Evolutionary conservation across 2,797 vertebrate genomes (phyloP), one percentile per base, ranked within the genome.

Genomic region (Chaetophractus vellerosus): DNA sequence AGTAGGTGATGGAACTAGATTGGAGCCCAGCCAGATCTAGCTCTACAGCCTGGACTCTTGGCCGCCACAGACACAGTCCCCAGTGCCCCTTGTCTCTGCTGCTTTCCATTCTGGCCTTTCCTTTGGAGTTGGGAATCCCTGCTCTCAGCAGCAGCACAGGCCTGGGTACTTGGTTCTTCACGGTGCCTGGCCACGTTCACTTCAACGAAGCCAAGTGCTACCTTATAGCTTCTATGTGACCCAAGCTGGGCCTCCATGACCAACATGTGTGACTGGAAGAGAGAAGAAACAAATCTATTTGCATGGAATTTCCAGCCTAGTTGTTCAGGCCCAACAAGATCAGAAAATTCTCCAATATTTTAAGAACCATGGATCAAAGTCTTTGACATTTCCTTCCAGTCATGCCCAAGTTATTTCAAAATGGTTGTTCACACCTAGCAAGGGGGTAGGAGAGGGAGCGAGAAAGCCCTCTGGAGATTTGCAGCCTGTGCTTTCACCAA

Each of bases 361-460:
- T 86, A 61, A 93, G 81, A 68, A 69, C 41, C 45, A 41, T 11
- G 23, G 64, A 74, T 91, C 88, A 93, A 91, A 96, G 84, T 31
- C 61, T 38, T 92, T 92, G 85, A 50, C 81, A 69, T 95, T 89
- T 82, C 59, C 45, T 92, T 41, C 36, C 24, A 59, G 57, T 81
- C 26, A 86, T 87, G 55, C 21, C 76, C 90, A 86, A 41, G 85
- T 93, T 76, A 55, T 68, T 88, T 90, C 69, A 28, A 50, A 69
- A 75, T 48, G 59, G 88, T 83, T 88, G 50, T 72, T 94, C 52
- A n/a, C 61, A 95, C 89, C 36, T 88, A 69, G 31, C 33, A 10
- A 36, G 36, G 26, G 24, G 63, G 52, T 10, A 55, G 52, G 52
- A 75, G 72, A 61, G 55, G 52, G 69, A 69, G 59, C 4, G 16